Percentiles rank a stretch among this genome's conserved stretches.
Evolutionary conservation across 2,797 vertebrate genomes (phyloP).

Genomic region (Girardinus metallicus): DNA sequence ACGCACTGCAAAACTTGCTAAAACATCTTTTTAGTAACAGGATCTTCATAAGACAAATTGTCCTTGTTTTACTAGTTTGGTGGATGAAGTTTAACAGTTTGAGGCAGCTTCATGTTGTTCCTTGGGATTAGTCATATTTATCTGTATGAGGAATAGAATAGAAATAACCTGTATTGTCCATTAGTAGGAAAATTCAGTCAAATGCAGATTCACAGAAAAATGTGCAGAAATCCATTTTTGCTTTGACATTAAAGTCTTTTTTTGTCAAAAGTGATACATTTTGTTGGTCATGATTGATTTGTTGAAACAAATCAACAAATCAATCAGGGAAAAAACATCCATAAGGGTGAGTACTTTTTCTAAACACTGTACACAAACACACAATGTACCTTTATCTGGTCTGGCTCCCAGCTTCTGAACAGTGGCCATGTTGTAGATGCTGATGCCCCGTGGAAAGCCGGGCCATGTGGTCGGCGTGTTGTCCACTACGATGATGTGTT

Average conservation of each 20-base stretch:
- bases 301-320: no score
- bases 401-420: slow-evolving; percentile 89
- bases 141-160: neutral
- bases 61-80: neutral
- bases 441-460: slow-evolving; percentile 86
- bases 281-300: neutral
- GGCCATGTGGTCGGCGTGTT: slow-evolving; percentile 82
- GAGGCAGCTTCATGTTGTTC: neutral
- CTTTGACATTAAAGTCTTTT: neutral
- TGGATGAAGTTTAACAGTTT: neutral
- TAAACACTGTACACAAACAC: neutral
- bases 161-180: no score
- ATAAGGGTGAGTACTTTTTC: neutral
- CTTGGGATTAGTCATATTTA: neutral
- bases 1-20: neutral
- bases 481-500: slow-evolving; percentile 91
- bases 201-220: neutral
- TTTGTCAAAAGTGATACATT: neutral
- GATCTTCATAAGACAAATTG: neutral
- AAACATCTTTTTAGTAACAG: neutral
- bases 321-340: neutral
- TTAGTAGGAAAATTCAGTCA: no score
- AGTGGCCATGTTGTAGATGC: slow-evolving; percentile 88
- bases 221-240: neutral
- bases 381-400: slow-evolving; percentile 78